Conservation (phyloP, 2,797 vertebrate genomes). For the Acipenser ruthenus region DNA sequence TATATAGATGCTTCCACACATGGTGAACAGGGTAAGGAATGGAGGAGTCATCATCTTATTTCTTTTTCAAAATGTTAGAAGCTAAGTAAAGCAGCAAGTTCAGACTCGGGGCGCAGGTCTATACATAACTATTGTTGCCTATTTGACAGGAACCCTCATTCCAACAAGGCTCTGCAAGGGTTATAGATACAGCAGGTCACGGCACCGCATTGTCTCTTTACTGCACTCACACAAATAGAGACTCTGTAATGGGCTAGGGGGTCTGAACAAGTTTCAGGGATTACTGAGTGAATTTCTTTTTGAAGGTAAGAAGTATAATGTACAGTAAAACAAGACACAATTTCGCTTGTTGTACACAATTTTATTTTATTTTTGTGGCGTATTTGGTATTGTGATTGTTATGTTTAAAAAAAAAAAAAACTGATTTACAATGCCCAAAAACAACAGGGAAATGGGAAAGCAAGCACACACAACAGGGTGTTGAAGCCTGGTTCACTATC, state of each 20-base stretch:
- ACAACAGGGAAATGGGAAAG: too few relatives aligned
- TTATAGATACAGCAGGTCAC: conserved; percentile 56
- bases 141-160: conserved; percentile 30
- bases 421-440: too few relatives aligned
- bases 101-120: conserved; percentile 20
- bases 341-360: too few relatives aligned
- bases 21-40: conserved; percentile 19
- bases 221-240: conserved; percentile 35
- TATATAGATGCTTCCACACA: conserved; percentile 12
- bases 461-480: too few relatives aligned
- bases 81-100: conserved; percentile 1
- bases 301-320: too few relatives aligned
- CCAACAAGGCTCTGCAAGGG: conserved; percentile 34
- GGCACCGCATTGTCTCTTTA: conserved; percentile 28
- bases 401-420: too few relatives aligned
- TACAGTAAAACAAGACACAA: too few relatives aligned
- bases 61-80: conserved; percentile 19
- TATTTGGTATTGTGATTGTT: too few relatives aligned
- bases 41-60: conserved; percentile 30
- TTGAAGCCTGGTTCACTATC: too few relatives aligned
- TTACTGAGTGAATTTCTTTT: too few relatives aligned
- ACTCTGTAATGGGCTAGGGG: conserved; percentile 14
- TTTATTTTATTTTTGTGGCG: too few relatives aligned
- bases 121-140: conserved; percentile 51
- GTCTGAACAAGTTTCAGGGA: too few relatives aligned